Base-by-base conservation (phyloP, 1,140 invertebrate species). In the Phocides pigmalion region DNA sequence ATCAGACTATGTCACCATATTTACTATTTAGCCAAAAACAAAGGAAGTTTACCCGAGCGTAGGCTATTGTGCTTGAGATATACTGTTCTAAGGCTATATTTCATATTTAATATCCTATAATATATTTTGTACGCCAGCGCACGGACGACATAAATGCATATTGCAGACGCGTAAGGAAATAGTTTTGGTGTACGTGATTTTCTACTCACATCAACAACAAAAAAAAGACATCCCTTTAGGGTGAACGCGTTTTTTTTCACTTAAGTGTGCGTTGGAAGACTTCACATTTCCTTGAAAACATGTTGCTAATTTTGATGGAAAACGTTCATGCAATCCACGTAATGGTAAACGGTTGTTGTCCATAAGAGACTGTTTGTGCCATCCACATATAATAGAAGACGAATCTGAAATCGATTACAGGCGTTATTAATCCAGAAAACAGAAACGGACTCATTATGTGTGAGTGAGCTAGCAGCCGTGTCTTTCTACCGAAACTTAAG, bases 11-110 rank as follows among this genome's bases (percentile, higher is more conserved):
- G 14, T 41, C 32, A 54, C 35, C n/a, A 14, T 6, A 12, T 19
- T 54, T n/a, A 37, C 17, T 54, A 39, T 12, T 9, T 54, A 11
- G 11, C 50, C 35, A 22, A 19, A 54, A 54, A 54, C 51, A 54
- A 54, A 54, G 51, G 35, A 41, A 22, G 22, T 54, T 41, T 16
- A 54, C 51, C 51, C 22, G 51, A 54, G 51, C 32, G 16, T 12
- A 17, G 1, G 25, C 49, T 25, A 19, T 51, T 51, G 49, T 51
- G 28, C 19, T 28, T 17, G 28, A 51, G 49, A 51, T 51, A 51
- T 51, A 37, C 28, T 12, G 16, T 28, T 51, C 15, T 35, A n/a
- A 15, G 9, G 3, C 8, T 28, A 22, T 42, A 56, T 25, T 28
- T 56, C 37, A 56, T 28, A 39, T 44, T 42, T 25, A 56, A 42